Evolutionary conservation across 2,888 invertebrate genomes (phyloP), one percentile per base, ranked within the genome.

Genomic region (Chouioia cunea): DNA sequence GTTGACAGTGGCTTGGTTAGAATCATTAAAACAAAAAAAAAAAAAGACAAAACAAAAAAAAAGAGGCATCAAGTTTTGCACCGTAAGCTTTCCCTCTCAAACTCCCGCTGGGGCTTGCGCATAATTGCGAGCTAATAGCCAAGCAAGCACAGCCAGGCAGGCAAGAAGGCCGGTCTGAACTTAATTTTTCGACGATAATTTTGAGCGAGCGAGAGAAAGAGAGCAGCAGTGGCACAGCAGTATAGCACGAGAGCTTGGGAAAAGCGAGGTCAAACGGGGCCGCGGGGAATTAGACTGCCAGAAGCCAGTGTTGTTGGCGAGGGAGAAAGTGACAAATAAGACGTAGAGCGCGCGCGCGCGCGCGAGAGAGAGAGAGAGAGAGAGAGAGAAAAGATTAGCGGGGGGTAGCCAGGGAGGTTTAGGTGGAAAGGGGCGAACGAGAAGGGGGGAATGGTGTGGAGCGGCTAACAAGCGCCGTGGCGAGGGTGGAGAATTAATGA

Each of bases 401-500:
- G 72, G 67, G 67, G 67, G 57, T 50, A 56, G 58, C 66, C 53
- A 62, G 58, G 36, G 46, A 36, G 65, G 57, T 70, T 27, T 15
- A 18, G 64, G 8, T 6, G 46, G n/a, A n/a, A n/a, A 16, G 23
- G 43, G 15, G 8, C 18, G 54, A 22, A 50, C 47, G 44, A 62
- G 54, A 56, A 67, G 68, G 60, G 74, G 64, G 65, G 69, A 74
- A 73, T 71, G 71, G 68, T 71, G 71, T 60, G 71, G 74, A 80
- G 80, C 79, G 81, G 82, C 81, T 85, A 84, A 83, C 85, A 84
- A 85, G 84, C 82, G 36, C 36, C 36, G 83, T 16, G 73, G 81
- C 84, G 83, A 84, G 85, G 84, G 84, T 83, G 82, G 85, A 85
- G 84, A 85, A 85, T 85, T 85, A 85, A 85, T 85, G 85, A 85